Base-by-base conservation (phyloP, 2,797 vertebrate genomes). In the Melopsittacus undulatus region DNA sequence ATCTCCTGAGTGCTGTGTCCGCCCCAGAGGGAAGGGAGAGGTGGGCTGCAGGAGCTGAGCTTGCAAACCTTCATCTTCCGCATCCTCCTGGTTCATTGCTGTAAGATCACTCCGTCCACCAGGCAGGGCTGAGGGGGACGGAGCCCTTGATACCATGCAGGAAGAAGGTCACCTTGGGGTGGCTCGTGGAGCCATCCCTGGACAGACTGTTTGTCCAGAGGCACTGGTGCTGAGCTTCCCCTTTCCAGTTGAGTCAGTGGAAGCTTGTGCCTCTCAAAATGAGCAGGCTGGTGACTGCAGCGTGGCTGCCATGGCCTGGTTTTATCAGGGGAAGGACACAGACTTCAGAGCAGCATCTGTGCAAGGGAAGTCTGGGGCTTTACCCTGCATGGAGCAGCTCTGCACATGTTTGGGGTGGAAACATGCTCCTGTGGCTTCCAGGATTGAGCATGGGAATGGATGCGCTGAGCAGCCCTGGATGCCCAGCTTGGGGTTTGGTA, bases 181-280 rank as follows among this genome's bases (percentile, higher is more conserved):
- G 57, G 30, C 27, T 23, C 56, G 9, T 9, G 1, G 54, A 94
- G 59, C 67, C 51, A 40, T 81, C 67, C 70, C 57, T 70, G 29
- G 81, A 45, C 83, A 64, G 57, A 6, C 57, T 2, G 36, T 45
- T 67, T 69, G 34, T 48, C 73, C 78, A 56, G 80, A 52, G 72
- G 88, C 64, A n/a, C 24, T 2, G 12, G 54, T 40, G 66, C 62
- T 1, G 9, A 62, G 83, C 92, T 92, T 96, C 93, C 90, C 84
- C n/a, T 93, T 97, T 93, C 92, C 90, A 40, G 8, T n/a, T 95
- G 94, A 96, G 89, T 95, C 83, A 94, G n/a, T 91, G 91, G 89
- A 92, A 93, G 85, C 66, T 82, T 89, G 89, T 82, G 87, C 61
- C 74, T 90, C 59, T 69, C 74, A 27, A 57, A 32, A 56, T 59